Percentiles rank a stretch among this genome's conserved stretches.
Evolutionary conservation across 2,113 vertebrate species (phyloP).

Genomic region (Echinops telfairi): DNA sequence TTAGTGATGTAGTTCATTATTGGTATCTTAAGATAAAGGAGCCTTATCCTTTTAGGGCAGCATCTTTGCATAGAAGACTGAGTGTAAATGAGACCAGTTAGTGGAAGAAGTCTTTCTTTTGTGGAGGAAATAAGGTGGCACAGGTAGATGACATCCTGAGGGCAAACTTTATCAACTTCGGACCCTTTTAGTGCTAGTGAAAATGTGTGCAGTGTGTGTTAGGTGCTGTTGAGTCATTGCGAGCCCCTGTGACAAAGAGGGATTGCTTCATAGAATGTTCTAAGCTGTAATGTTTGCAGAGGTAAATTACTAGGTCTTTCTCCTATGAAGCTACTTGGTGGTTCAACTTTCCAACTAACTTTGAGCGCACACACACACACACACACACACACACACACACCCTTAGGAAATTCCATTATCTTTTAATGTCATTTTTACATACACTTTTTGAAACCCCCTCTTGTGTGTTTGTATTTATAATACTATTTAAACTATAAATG

Average conservation of each 20-base stretch:
- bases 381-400: too few relatives aligned
- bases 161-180: background rate
- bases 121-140: background rate
- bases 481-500: too few relatives aligned
- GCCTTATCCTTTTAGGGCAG: background rate
- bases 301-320: background rate
- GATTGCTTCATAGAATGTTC: background rate
- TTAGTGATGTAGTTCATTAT: background rate
- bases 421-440: too few relatives aligned
- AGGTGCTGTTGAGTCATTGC: background rate
- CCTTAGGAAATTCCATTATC: too few relatives aligned
- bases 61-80: background rate
- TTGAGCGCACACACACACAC: background rate
- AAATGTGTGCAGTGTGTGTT: background rate
- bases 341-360: background rate
- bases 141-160: background rate
- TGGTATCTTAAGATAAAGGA: background rate
- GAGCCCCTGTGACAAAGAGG: background rate
- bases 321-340: background rate
- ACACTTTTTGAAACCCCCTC: too few relatives aligned
- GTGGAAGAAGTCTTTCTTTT: background rate
- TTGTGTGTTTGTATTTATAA: too few relatives aligned
- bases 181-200: background rate
- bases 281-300: background rate
- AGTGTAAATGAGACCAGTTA: background rate